phyloP scores from a whole-genome alignment of 37 sponge, comb jelly and placozoan species.

The Ephydatia muelleri region DNA sequence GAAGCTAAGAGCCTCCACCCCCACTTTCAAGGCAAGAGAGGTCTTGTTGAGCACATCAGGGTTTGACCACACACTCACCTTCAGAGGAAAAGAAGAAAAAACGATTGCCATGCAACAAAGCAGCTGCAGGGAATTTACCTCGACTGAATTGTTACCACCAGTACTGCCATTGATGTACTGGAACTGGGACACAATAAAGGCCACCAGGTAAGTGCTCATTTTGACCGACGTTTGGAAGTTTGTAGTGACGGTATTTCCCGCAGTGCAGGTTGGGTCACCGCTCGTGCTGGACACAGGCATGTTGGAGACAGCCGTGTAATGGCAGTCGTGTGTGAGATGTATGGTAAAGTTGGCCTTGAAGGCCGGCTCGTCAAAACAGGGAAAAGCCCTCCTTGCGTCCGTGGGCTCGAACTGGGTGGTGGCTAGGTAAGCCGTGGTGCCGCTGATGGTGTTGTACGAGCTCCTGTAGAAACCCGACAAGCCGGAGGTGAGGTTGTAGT shows the following conservation, averaged over 20 bases:
- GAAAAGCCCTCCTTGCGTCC: constrained; percentile 93
- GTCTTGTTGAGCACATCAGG: constrained; percentile 64
- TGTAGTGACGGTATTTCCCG: constrained; percentile 32
- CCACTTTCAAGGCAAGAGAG: constrained; percentile 72
- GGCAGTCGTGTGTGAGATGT: constrained; percentile 54
- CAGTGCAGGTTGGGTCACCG: not conserved
- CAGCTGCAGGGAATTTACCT: not conserved
- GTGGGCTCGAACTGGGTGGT: constrained; percentile 98
- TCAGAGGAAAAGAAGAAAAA: not conserved
- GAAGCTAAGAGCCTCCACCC: constrained; percentile 52
- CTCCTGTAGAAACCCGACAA: constrained; percentile 87
- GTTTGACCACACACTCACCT: constrained; percentile 89
- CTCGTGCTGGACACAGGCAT: constrained; percentile 58
- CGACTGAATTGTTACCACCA: constrained; percentile 4
- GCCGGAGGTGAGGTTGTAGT: constrained; percentile 59
- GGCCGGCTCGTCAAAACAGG: constrained; percentile 97
- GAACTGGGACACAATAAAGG: constrained; percentile 85
- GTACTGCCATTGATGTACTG: constrained; percentile 23
- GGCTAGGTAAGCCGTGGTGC: constrained; percentile 53
- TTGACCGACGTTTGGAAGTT: constrained; percentile 71
- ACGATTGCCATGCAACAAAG: no score
- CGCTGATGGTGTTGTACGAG: constrained; percentile 42
- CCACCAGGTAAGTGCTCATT: constrained; percentile 90
- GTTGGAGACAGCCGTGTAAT: constrained; percentile 68
- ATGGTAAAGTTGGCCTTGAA: constrained; percentile 93